Evolutionary conservation across 2,888 invertebrate genomes (phyloP), one percentile per base, ranked within the genome.

Genomic region (Deilephila elpenor): DNA sequence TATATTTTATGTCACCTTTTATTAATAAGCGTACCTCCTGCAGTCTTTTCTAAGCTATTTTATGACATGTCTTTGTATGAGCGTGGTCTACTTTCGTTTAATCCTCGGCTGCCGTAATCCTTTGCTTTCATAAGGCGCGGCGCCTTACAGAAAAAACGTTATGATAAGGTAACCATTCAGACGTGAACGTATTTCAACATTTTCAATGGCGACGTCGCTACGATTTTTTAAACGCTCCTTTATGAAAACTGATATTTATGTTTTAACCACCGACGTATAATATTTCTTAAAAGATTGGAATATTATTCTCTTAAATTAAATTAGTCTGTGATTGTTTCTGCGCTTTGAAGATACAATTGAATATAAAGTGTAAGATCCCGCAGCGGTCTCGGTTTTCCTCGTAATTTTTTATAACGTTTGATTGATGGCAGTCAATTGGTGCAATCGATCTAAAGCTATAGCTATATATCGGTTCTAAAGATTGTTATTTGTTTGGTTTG

Each of bases 51-150:
- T 32, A 5, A 61, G 20, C 29, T 14, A 29, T 62, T 61, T 62
- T 53, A 56, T 64, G 32, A 64, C 64, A 70, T 72, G 71, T 71
- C 74, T 71, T 72, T 75, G 71, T 72, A 72, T 34, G 51, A 78
- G 78, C 76, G 78, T 74, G 75, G 60, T 59, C 74, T 74, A 75
- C 73, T 75, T 79, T 79, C 77, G 79, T 67, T 44, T 51, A 67
- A 67, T 67, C 67, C 51, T 82, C 76, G 75, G 79, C 77, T 67
- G 72, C 75, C 78, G 78, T 83, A 87, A 87, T 85, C 81, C 82
- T 75, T 77, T 81, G 83, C 82, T 84, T 84, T 85, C 83, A 83
- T 80, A 78, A 79, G 80, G 82, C 78, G 80, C 82, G 80, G 80
- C 82, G 78, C 78, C 74, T 78, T 73, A 76, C 77, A 77, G 77